These are phyloP conservation scores for Triplophysa siluroides DNA, from an alignment of 2,113 vertebrate species.

Conservation along the genomic window DNA sequence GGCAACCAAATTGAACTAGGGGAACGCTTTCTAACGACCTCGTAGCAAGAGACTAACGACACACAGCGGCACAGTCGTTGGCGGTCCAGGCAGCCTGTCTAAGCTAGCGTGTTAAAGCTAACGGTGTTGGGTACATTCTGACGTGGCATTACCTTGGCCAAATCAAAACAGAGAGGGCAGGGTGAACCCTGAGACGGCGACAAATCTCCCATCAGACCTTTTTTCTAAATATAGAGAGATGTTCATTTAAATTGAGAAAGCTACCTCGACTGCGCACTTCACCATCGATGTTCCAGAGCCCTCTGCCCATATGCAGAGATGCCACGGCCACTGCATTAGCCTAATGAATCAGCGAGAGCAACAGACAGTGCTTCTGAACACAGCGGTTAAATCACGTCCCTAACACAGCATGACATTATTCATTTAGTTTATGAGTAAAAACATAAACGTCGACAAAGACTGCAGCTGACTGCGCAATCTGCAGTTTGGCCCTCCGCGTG, in stretches of 20 bases:
- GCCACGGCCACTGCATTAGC: background rate
- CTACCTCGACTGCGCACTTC: constrained; percentile 19
- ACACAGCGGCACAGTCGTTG: no score
- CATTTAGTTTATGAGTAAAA: constrained; percentile 13
- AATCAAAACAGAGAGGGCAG: constrained; percentile 59
- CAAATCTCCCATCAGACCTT: constrained; percentile 57
- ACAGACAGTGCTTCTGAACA: background rate
- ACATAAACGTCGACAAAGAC: background rate
- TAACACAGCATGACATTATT: constrained; percentile 22
- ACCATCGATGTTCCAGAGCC: background rate
- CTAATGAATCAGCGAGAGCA: constrained; percentile 15
- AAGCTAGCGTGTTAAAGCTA: constrained; percentile 48
- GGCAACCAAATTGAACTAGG: no score
- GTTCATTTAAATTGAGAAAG: background rate
- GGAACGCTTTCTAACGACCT: no score
- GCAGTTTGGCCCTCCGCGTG: constrained; percentile 14
- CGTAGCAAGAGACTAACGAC: no score
- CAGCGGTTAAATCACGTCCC: constrained; percentile 4
- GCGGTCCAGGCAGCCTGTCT: background rate
- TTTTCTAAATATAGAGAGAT: constrained; percentile 27
- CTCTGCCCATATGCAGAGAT: no score
- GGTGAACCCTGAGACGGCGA: constrained; percentile 55
- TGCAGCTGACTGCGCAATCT: constrained; percentile 1
- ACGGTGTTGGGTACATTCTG: constrained; percentile 54
- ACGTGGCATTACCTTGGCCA: constrained; percentile 54